phyloP scores from a whole-genome alignment of 2,797 vertebrate species.

The Eulemur albifrons region DNA sequence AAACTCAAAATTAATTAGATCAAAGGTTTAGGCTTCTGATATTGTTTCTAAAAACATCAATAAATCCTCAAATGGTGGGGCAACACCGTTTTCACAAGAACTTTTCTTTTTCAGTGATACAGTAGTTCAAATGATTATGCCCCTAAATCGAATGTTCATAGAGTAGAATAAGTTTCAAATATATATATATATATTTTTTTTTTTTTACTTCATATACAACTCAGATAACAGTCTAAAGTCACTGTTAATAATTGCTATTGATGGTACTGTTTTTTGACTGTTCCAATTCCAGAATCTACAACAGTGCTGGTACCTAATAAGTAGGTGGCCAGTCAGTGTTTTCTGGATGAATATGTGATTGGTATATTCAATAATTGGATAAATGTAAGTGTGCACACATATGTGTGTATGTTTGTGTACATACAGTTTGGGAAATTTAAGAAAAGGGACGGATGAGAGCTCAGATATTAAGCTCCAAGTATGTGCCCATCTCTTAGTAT shows the following conservation, averaged over 20 bases:
- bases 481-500: background rate
- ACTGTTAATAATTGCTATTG: background rate
- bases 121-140: background rate
- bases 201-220: background rate
- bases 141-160: background rate
- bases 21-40: conserved; percentile 2
- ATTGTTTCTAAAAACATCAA: background rate
- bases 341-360: background rate
- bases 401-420: background rate
- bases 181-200: background rate
- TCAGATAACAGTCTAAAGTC: background rate
- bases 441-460: background rate
- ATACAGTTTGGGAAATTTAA: background rate
- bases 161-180: background rate
- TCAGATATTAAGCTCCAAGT: background rate
- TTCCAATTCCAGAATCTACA: background rate
- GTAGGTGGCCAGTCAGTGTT: background rate
- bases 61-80: background rate
- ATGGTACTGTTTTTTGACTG: background rate
- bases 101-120: background rate
- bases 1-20: conserved; percentile 25
- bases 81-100: background rate
- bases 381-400: background rate
- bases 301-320: background rate
- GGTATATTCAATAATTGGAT: background rate